Evolutionary conservation across 2,888 invertebrate species (phyloP), one percentile per base, ranked within the genome.

Genomic region (Scaptomyza flava): DNA sequence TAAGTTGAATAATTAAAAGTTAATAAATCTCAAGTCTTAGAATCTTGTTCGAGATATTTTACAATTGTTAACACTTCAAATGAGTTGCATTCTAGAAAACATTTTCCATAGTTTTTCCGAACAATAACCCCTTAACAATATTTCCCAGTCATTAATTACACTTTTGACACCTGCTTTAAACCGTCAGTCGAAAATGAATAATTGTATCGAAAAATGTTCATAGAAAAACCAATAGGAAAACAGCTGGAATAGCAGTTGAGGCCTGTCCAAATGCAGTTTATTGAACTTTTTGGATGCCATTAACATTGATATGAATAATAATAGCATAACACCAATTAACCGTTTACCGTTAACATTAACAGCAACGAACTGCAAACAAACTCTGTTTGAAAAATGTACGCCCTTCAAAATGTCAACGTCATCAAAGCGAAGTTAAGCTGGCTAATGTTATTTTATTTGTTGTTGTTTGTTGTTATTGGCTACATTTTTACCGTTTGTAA

Each of bases 401-500:
- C 76, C 79, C 76, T 65, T 54, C 46, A 68, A 64, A 68, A 68
- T 82, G 86, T 71, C 83, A 76, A 69, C 65, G 82, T 84, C 79
- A 79, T 72, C 62, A 48, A 48, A 53, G 43, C 56, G 45, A 50
- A 59, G 58, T 46, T 45, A 54, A 56, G 57, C 46, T 46, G 64
- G 74, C 61, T 85, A 63, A 72, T 65, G 72, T 67, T 64, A 36
- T 58, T 58, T 72, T 58, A 41, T 46, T 61, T 12, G 23, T 51
- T 54, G 30, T 53, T 50, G 52, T 50, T 53, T 38, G 14, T 11
- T 12, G 61, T 50, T 79, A 68, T 60, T 53, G 72, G 65, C 34
- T 65, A 81, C 52, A 54, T 38, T 76, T 86, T 79, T 86, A 88
- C 86, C 88, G 88, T 88, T 88, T 68, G 87, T 68, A 51, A 68